Evolutionary conservation across 2,797 vertebrate species (phyloP), one percentile per base, ranked within the genome.

Genomic region (Poecilia gillii): DNA sequence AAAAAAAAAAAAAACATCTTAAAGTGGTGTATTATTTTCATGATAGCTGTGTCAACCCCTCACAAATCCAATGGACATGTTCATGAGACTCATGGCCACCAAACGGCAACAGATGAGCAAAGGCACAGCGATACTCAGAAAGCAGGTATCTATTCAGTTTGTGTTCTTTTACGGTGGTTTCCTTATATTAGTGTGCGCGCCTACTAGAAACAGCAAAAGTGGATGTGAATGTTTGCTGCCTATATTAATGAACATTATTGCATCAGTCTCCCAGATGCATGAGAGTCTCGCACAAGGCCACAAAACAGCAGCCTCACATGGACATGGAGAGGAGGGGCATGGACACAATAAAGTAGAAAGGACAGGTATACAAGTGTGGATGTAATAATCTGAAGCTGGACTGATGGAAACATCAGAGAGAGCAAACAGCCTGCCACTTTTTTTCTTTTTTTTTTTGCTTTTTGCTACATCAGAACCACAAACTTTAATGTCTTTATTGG

Each of bases 231-330:
- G 39, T 74, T 80, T 74, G 46, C n/a, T 20, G 49, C 72, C 62
- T 43, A 74, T 59, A 39, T 31, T 53, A 25, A 71, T 74, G 23
- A 41, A 31, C 16, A 81, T 46, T 72, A 75, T 78, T 74, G 47
- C 75, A 57, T 73, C 81, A 88, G 87, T 78, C 14, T 73, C 82
- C 25, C 76, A 84, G 25, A 64, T 31, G 18, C 49, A 43, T 28
- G 75, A 73, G 7, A 68, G 46, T 23, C 76, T 71, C 8, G 23
- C 13, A 51, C 82, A 87, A n/a, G 73, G 79, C 16, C 86, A 89
- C 74, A 79, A 77, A 76, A 31, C 53, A 28, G 66, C 75, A 57
- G 4, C 53, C 25, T 76, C 68, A 81, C 45, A 77, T 76, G 77
- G 20, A 45, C 57, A 62, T 33, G 57, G 57, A 6, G 57, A 62